Evolutionary conservation across 2,113 vertebrate genomes (phyloP).

Genomic region (Miniopterus natalensis): DNA sequence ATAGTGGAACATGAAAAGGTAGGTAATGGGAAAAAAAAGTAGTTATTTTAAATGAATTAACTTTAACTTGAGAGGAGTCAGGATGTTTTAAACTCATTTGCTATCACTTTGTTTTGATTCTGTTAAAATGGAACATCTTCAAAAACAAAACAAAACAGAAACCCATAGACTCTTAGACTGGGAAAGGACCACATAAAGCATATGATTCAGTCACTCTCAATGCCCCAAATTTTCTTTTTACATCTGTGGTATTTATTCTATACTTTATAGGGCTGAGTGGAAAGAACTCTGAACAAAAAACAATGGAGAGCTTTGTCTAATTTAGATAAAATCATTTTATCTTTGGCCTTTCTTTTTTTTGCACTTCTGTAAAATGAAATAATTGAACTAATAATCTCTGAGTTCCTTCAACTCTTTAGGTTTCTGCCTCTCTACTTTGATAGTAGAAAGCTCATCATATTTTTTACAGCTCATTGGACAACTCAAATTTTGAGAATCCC

Average conservation of each 20-base stretch:
- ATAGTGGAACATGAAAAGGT: background rate
- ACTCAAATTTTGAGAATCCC: background rate
- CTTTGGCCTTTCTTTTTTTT: background rate
- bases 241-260: background rate
- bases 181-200: background rate
- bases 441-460: background rate
- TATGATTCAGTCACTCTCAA: background rate
- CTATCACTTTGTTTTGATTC: conserved; percentile 10
- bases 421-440: conserved; percentile 27
- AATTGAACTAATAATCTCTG: background rate
- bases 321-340: background rate
- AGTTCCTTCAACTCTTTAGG: background rate
- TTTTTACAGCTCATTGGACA: background rate
- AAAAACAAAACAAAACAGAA: background rate
- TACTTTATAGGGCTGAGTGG: background rate
- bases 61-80: background rate
- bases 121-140: conserved; percentile 13
- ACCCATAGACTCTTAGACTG: background rate
- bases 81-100: background rate
- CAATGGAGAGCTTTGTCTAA: background rate
- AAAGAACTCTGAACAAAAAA: background rate
- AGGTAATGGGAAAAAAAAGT: background rate
- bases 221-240: background rate
- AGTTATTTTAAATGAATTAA: background rate
- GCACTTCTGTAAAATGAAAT: background rate